Base-by-base conservation (phyloP, 2,797 vertebrate species). In the Falco peregrinus region DNA sequence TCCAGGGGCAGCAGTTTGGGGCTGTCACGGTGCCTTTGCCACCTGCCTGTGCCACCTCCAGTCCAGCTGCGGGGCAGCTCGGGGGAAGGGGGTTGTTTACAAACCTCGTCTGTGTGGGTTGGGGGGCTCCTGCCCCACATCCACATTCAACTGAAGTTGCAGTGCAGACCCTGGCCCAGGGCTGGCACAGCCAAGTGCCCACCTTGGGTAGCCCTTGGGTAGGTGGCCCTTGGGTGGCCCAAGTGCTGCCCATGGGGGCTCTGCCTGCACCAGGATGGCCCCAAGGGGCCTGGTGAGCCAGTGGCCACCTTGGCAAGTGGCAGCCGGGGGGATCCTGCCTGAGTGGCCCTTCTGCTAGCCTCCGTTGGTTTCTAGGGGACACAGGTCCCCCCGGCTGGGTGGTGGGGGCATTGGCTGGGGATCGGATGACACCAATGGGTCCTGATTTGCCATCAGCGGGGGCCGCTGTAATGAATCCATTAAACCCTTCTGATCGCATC, bases 171-270 rank as follows among this genome's bases (percentile, higher is more conserved):
- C 85, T 11, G 2, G 21, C 10, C 13, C 29, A 0, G 1, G 15
- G 59, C n/a, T 54, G 6, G 8, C 28, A 69, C 35, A 5, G 28
- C 75, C 35, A 0, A 19, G 22, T 18, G 5, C 50, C 60, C 59
- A 1, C 3, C 39, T 7, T 6, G 48, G 29, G 0, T 21, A 43
- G 41, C 33, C 65, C 74, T 5, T 2, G 56, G n/a, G 1, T 1
- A 22, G 39, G 39, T 41, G 61, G 18, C 33, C 56, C 74, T 5
- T 1, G 56, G n/a, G 1, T 1, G 28, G 21, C 25, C 47, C n/a
- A 0, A 8, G 47, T 2, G 17, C 83, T 43, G 54, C 28, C n/a
- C 22, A 2, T 43, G 3, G 1, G 35, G 43, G 56, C 64, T 90
- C 56, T 63, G 56, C 14, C 50, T 13, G 51, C 41, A 5, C 70